Evolutionary conservation across 2,888 invertebrate genomes (phyloP), one percentile per base, ranked within the genome.

Genomic region (Chesias legatella): DNA sequence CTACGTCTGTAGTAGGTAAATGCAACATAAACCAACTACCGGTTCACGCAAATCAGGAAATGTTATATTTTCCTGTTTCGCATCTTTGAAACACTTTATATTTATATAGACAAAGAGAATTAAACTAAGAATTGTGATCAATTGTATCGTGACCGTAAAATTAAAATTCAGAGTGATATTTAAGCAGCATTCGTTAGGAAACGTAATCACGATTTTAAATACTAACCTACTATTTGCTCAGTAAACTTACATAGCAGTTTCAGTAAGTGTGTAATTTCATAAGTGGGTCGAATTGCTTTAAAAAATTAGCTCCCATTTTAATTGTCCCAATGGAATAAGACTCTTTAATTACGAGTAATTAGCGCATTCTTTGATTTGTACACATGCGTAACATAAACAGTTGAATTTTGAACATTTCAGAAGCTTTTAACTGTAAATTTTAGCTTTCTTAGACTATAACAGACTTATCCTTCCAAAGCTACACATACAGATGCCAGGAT

Each of bases 171-270:
- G 29, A 31, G 22, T 37, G 13, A n/a, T n/a, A n/a, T 17, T 17
- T 5, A 17, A 11, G 22, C n/a, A 31, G 29, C 37, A 30, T 27
- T 41, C 34, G 44, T 32, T 34, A 7, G 7, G 23, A 43, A 22
- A 45, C 43, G 45, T 26, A 33, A 51, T 37, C 46, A 43, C 23
- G 43, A 33, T 38, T 47, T 49, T 47, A 46, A 42, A 43, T 46
- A 51, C 26, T 39, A 30, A 30, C 25, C 41, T 10, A 50, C 47
- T 43, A 39, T 33, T 36, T 40, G 47, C 11, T 28, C 28, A 46
- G 45, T 48, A 53, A 49, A 49, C 35, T 39, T 48, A 39, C 42
- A 53, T 34, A 46, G 47, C 33, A 31, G 26, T 44, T 44, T 42
- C 29, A 43, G 41, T 39, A 44, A 33, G 24, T 10, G 9, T 5